Conservation (phyloP, 2,888 invertebrate genomes). For the Andrena camellia region DNA sequence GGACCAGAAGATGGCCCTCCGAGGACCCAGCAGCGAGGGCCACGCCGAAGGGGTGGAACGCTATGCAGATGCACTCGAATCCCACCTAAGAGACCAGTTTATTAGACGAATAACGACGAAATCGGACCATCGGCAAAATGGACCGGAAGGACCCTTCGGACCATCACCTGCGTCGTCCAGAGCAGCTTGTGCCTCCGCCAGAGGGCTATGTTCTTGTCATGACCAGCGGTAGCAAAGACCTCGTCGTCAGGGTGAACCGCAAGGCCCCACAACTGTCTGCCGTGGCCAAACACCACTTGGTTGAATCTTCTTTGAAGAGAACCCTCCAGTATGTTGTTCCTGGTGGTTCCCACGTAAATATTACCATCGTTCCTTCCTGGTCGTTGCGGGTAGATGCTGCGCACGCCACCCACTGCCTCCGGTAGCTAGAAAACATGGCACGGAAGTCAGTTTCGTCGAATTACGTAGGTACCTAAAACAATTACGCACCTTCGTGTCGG, state of each 20-base stretch:
- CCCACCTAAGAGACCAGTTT: conserved; percentile 87
- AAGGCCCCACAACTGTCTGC: conserved; percentile 94
- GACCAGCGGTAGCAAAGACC: conserved; percentile 96
- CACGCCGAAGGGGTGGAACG: conserved; percentile 95
- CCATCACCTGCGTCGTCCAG: conserved; percentile 92
- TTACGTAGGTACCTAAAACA: not conserved
- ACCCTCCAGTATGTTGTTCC: conserved; percentile 95
- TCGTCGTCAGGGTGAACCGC: conserved; percentile 96
- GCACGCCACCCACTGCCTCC: conserved; percentile 94
- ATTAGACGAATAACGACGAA: not conserved
- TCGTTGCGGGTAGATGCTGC: conserved; percentile 95
- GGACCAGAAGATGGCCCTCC: conserved; percentile 94
- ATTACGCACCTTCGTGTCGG: conserved; percentile 91
- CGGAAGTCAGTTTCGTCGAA: not conserved
- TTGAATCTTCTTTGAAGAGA: conserved; percentile 95
- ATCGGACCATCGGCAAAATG: no score
- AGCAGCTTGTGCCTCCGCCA: conserved; percentile 96
- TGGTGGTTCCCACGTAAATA: conserved; percentile 95
- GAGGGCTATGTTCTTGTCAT: conserved; percentile 95
- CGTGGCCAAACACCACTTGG: conserved; percentile 94
- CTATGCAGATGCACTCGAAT: conserved; percentile 94
- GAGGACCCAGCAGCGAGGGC: conserved; percentile 95
- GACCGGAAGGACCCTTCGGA: no score
- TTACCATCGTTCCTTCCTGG: conserved; percentile 95
- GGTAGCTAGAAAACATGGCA: conserved; percentile 88